Evolutionary conservation across 2,888 invertebrate genomes (phyloP).

Genomic region (Pristionchus arcanus): DNA sequence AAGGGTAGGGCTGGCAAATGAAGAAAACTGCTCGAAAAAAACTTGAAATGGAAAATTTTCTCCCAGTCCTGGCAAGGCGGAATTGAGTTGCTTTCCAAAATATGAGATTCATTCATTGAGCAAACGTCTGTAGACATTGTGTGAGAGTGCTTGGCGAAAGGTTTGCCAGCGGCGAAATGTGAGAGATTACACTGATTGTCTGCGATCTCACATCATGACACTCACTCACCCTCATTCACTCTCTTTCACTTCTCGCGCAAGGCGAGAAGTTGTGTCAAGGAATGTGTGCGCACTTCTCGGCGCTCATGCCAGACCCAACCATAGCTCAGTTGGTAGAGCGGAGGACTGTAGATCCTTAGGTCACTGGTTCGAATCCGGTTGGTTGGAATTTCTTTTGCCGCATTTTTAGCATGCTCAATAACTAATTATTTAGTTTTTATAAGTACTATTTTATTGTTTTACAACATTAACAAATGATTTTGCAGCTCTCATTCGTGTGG

Average conservation of each 20-base stretch:
- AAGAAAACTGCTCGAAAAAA: no score
- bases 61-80: no score
- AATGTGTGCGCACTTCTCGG: conserved; percentile 26
- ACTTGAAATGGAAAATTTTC: no score
- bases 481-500: conserved; percentile 35
- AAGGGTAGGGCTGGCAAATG: background rate
- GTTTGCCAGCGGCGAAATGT: conserved; percentile 12
- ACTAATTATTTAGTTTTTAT: background rate
- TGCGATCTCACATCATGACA: background rate
- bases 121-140: background rate
- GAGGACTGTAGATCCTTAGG: conserved; percentile 64
- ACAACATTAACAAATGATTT: background rate
- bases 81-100: background rate
- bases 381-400: conserved; percentile 54
- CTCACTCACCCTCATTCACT: background rate
- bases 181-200: background rate
- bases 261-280: background rate
- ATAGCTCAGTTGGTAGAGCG: conserved; percentile 70
- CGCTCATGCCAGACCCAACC: conserved; percentile 17
- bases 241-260: no score
- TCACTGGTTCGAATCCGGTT: conserved; percentile 57
- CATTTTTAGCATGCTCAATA: background rate
- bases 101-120: background rate
- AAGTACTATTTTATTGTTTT: background rate
- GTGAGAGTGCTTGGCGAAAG: background rate